Conservation (phyloP, 2,797 vertebrate genomes). For the Acanthurus lineatus region DNA sequence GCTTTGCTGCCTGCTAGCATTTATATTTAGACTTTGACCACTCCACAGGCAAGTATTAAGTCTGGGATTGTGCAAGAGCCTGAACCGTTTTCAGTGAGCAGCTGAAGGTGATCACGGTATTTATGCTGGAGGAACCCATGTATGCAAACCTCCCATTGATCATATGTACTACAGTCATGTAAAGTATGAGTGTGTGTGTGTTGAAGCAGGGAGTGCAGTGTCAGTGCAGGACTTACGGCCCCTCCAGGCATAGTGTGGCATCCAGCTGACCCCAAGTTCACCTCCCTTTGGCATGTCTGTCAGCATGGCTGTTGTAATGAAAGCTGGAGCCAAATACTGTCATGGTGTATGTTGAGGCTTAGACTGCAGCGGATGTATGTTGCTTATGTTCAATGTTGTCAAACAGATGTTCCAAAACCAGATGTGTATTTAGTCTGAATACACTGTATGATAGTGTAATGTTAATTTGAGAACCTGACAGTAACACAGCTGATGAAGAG, state of each 20-base stretch:
- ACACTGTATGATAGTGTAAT: slow-evolving; percentile 1
- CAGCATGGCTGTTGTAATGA: slow-evolving; percentile 40
- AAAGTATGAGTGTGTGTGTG: slow-evolving; percentile 21
- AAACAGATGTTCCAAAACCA: slow-evolving; percentile 17
- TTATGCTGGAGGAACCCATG: slow-evolving; percentile 21
- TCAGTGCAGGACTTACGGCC: slow-evolving; percentile 37
- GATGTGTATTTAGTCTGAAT: neutral
- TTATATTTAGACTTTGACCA: slow-evolving; percentile 39
- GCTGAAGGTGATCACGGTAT: slow-evolving; percentile 48
- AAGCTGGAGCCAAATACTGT: slow-evolving; percentile 45
- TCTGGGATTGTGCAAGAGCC: slow-evolving; percentile 23
- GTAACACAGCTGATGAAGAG: neutral
- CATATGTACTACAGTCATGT: slow-evolving; percentile 32
- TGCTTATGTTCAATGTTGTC: neutral
- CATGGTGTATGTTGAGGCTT: slow-evolving; percentile 26
- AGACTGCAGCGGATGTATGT: slow-evolving; percentile 21
- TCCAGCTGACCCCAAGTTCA: slow-evolving; percentile 55
- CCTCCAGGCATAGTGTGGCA: slow-evolving; percentile 39
- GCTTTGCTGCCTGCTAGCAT: slow-evolving; percentile 18
- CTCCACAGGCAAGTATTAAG: slow-evolving; percentile 35
- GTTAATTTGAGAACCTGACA: slow-evolving; percentile 20
- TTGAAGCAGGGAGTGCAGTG: slow-evolving; percentile 12
- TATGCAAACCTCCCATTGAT: slow-evolving; percentile 33
- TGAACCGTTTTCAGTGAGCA: slow-evolving; percentile 30
- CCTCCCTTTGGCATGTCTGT: slow-evolving; percentile 46